Conservation (phyloP, 2,797 vertebrate genomes). For the Halcyon smyrnensis region DNA sequence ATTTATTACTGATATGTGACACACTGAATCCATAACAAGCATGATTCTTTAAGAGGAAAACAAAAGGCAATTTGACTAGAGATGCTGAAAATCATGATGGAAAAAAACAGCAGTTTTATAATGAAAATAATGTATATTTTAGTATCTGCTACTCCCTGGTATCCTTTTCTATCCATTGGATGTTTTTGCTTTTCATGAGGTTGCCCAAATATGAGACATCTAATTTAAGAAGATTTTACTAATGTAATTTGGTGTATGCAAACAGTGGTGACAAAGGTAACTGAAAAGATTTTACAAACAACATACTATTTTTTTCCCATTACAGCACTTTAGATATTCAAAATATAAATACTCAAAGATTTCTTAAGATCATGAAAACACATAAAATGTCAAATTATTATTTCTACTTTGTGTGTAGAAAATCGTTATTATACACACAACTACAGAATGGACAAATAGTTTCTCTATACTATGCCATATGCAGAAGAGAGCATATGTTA, state of each 20-base stretch:
- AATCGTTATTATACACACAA: background rate
- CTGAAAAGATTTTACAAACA: background rate
- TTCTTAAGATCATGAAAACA: background rate
- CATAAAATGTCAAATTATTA: background rate
- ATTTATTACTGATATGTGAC: background rate
- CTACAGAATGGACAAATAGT: background rate
- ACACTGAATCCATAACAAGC: background rate
- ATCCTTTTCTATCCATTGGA: background rate
- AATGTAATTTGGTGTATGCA: background rate
- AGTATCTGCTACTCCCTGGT: background rate
- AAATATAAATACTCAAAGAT: background rate
- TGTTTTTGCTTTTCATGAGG: background rate
- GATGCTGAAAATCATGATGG: background rate
- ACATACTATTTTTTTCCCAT: background rate
- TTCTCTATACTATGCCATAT: background rate
- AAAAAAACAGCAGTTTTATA: background rate
- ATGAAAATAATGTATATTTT: background rate
- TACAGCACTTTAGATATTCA: background rate
- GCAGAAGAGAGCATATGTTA: background rate
- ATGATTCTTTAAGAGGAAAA: background rate
- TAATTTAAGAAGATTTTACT: background rate
- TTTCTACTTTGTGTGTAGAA: background rate
- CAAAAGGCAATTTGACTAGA: background rate
- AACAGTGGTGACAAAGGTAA: background rate
- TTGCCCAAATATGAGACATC: background rate